Base-by-base conservation (phyloP, 2,888 invertebrate species). In the Lasioglossum zephyrum region DNA sequence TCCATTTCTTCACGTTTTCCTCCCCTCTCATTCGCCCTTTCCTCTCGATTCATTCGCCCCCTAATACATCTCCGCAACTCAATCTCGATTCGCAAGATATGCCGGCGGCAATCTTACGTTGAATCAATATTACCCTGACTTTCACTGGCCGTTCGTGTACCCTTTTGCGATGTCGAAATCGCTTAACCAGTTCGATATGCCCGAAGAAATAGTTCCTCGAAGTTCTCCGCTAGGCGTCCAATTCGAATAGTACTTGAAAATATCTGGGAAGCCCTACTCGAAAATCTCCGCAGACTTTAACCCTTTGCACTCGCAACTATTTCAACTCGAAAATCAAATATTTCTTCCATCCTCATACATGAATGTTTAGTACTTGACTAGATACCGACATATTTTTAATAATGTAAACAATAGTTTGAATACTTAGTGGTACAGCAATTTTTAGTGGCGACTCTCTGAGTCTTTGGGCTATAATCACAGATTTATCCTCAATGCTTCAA, bases 71-170 rank as follows among this genome's bases (percentile, higher is more conserved):
- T 81, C 72, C 36, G 39, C 83, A 79, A 85, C 77, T 92, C 89
- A 88, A 90, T 89, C 86, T 87, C 85, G 74, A 88, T 84, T 85
- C 81, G 60, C 85, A 85, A 91, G 87, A 87, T 82, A 69, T 66
- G 90, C 87, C 87, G 66, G 39, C 77, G 87, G 88, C 87, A 49
- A 87, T 91, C 84, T 92, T 81, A 85, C 39, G 81, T 73, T 41
- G 73, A 92, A 91, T 91, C 90, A 82, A 91, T 89, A 89, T 87
- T 81, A 82, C 78, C 72, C 80, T 16, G 72, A 77, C 85, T 84
- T 87, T 63, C 79, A 44, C 47, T 79, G 66, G 26, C 73, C 77
- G 79, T 77, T 73, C 63, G 70, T 13, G 73, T 39, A 73, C 73
- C 82, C 79, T 49, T 77, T 53, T 26, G 44, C 76, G 53, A 22